Evolutionary conservation across 2,797 vertebrate genomes (phyloP).

Genomic region (Anomalospiza imberbis): DNA sequence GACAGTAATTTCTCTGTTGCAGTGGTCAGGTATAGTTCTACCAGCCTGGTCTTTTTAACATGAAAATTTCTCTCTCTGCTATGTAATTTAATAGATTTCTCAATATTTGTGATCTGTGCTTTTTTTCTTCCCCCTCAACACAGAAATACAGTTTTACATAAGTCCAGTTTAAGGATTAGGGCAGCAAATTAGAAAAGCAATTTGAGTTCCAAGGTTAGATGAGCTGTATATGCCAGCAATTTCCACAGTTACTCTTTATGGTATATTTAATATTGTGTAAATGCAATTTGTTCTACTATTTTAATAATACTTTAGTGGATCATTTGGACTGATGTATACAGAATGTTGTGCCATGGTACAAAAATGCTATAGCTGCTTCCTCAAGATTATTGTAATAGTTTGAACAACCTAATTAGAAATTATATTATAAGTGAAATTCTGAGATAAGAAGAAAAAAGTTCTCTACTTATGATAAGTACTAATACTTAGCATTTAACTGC

Average conservation of each 20-base stretch:
- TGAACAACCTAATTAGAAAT: conserved; percentile 12
- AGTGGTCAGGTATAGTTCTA: not conserved
- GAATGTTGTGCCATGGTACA: not conserved
- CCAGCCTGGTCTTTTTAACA: not conserved
- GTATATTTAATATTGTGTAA: not conserved
- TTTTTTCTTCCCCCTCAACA: fast-evolving
- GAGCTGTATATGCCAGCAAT: not conserved
- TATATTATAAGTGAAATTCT: not conserved
- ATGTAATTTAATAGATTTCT: conserved; percentile 8
- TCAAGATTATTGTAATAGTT: not conserved
- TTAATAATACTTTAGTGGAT: not conserved
- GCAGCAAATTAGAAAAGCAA: not conserved
- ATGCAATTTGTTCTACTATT: not conserved
- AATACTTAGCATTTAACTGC: not conserved
- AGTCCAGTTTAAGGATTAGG: not conserved
- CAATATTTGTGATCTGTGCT: not conserved
- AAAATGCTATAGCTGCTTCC: not conserved
- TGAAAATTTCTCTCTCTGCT: not conserved
- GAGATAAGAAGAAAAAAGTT: not conserved
- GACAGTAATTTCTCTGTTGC: not conserved
- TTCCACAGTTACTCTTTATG: not conserved
- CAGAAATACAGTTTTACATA: not conserved
- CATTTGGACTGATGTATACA: not conserved
- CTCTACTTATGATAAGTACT: not conserved
- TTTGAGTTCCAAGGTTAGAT: not conserved